Evolutionary conservation across 2,797 vertebrate genomes (phyloP).

Genomic region (Coranthus polyacanthus): DNA sequence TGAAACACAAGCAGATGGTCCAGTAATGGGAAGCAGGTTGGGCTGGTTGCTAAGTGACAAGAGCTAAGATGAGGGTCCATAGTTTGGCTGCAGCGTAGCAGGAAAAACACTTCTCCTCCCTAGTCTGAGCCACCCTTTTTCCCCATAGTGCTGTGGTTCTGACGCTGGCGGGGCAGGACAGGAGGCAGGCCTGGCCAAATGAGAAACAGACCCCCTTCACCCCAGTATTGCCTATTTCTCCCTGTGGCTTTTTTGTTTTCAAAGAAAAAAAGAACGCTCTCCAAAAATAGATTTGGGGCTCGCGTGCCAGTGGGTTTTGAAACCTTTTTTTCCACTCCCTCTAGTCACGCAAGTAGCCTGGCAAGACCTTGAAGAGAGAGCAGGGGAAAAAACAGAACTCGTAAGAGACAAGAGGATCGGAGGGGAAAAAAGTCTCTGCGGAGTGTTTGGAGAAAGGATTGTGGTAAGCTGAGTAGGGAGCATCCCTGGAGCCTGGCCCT

Average conservation of each 20-base stretch:
- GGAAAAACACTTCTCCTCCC: conserved; percentile 83
- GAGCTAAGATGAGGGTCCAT: conserved; percentile 78
- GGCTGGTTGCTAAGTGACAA: conserved; percentile 85
- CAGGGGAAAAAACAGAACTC: conserved; percentile 72
- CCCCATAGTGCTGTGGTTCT: conserved; percentile 78
- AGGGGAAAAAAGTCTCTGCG: conserved; percentile 48
- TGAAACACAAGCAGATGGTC: conserved; percentile 82
- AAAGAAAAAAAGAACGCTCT: conserved; percentile 81
- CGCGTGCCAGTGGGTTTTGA: conserved; percentile 88
- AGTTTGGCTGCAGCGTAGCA: conserved; percentile 79
- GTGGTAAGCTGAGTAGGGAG: conserved; percentile 70
- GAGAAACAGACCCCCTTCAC: conserved; percentile 88
- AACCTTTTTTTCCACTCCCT: conserved; percentile 82
- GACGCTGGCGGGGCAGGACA: conserved; percentile 82
- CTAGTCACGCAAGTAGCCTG: conserved; percentile 89
- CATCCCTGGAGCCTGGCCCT: conserved; percentile 73
- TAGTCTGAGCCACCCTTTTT: conserved; percentile 74
- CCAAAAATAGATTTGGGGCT: conserved; percentile 89
- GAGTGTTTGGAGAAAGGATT: conserved; percentile 73
- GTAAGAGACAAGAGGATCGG: conserved; percentile 71
- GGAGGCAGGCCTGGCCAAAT: conserved; percentile 85
- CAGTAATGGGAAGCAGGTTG: conserved; percentile 84
- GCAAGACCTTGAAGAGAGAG: conserved; percentile 80
- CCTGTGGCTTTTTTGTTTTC: conserved; percentile 83
- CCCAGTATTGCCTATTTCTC: conserved; percentile 85